Base-by-base conservation (phyloP, 2,113 vertebrate species). In the Suricata suricatta region DNA sequence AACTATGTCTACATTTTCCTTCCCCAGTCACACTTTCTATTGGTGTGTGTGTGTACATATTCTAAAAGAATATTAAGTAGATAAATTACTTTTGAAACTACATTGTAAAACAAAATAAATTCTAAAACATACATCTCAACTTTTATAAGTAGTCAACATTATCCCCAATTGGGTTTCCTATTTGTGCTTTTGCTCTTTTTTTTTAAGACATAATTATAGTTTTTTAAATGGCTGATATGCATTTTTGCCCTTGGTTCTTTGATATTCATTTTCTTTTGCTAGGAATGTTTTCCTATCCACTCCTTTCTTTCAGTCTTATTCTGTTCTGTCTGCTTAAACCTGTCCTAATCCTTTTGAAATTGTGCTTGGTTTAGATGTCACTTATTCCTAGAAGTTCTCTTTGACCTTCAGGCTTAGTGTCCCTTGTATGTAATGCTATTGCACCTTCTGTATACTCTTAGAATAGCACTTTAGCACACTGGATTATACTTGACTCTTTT, bases 101-200 rank as follows among this genome's bases (percentile, higher is more conserved):
- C 19, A 60, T 31, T 90, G 25, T 85, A 90, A 94, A 92, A 95
- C 86, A 90, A 90, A 80, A 7, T 41, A 85, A 54, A 83, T 57
- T 10, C 19, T 81, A 96, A 84, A 91, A 91, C 41, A 54, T 52
- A 72, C 1, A 63, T 12, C 31, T 83, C 63, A 72, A 17, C 12
- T 91, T 90, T 72, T 23, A 66, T 52, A 66, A 77, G 25, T 82
- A 77, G 52, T 60, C 47, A 71, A n/a, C 81, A 95, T 96, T 81
- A 71, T 64, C 21, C 94, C 77, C 84, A 88, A 3, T 33, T 76
- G 68, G 21, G 44, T 77, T 88, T 38, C 72, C 11, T 74, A 80
- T 90, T 68, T 84, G 66, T 23, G 63, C 68, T 50, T 76, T 86
- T 82, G 25, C 3, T 88, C 66, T 82, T 31, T 76, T 52, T 88